These are phyloP conservation scores for Altica lythri DNA, from an alignment of 2,888 invertebrate species.

Conservation along the genomic window DNA sequence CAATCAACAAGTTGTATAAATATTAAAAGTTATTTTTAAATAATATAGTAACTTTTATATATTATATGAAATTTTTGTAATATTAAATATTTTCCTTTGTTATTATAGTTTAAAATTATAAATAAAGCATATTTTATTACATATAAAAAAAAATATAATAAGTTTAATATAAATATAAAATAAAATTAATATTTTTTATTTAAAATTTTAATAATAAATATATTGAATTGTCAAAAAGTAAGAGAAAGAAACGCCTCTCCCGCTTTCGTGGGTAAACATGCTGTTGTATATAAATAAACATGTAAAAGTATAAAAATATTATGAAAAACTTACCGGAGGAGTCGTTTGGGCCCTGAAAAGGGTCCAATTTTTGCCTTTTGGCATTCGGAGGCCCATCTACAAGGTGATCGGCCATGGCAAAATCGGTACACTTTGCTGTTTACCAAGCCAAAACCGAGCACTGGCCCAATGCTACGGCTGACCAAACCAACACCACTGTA, in stretches of 20 bases:
- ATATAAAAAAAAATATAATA: no score
- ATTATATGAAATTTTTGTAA: no score
- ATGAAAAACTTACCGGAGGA: constrained; percentile 69
- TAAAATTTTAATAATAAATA: no score
- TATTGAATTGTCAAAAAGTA: constrained; percentile 40
- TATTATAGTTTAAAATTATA: no score
- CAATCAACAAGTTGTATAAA: no score
- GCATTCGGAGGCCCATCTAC: constrained; percentile 91
- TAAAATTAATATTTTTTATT: constrained; percentile 20
- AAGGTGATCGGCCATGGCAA: constrained; percentile 88
- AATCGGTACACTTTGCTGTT: constrained; percentile 60
- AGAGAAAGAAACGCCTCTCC: constrained; percentile 52
- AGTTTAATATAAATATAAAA: constrained; percentile 7
- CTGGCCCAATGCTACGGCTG: constrained; percentile 56
- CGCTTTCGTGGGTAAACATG: constrained; percentile 50
- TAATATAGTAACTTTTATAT: no score
- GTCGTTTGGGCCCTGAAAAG: constrained; percentile 79
- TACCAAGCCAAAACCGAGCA: constrained; percentile 69
- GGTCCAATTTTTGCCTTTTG: constrained; percentile 92
- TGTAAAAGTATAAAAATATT: constrained; percentile 36
- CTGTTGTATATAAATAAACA: constrained; percentile 44
- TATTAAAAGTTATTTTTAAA: no score
- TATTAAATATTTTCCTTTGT: no score
- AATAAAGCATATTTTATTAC: no score
- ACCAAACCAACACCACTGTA: constrained; percentile 54